phyloP scores from a whole-genome alignment of 53 echinoderm and acorn worm species.

The Paelopatides confundens region DNA sequence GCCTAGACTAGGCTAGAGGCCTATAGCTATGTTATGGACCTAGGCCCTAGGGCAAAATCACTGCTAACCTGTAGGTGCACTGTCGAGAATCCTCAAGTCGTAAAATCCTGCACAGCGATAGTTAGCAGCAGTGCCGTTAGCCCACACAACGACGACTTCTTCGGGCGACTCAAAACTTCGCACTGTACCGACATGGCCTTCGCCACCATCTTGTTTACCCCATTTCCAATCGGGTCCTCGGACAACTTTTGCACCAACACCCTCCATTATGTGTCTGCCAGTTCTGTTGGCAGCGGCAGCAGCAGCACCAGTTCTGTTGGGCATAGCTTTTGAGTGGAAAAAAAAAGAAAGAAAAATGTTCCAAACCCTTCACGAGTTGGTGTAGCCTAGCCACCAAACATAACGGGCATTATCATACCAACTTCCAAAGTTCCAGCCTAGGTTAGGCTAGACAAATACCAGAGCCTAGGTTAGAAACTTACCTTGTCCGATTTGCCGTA shows the following conservation, averaged over 20 bases:
- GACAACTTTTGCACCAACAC: conserved; percentile 97
- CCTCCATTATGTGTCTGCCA: conserved; percentile 95
- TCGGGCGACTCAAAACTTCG: conserved; percentile 98
- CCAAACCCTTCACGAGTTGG: not conserved
- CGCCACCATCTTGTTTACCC: conserved; percentile 99
- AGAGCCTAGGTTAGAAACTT: no score
- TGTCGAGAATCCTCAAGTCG: conserved; percentile 92
- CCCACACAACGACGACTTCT: conserved; percentile 99
- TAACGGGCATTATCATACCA: no score
- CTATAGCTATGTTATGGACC: no score
- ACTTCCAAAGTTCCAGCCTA: no score
- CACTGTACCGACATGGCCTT: conserved; percentile 98
- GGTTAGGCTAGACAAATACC: no score
- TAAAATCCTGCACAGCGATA: conserved; percentile 99
- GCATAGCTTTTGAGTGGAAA: not conserved
- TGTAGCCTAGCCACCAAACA: not conserved
- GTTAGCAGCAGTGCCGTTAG: conserved; percentile 98
- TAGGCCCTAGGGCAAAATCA: not conserved
- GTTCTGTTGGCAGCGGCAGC: conserved; percentile 64
- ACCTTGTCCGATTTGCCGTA: no score
- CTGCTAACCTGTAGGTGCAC: conserved; percentile 93
- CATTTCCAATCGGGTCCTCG: conserved; percentile 99
- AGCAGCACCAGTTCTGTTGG: conserved; percentile 17
- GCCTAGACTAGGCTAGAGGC: no score
- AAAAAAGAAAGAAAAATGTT: not conserved